A percentile compares a stretch with the other conserved stretches of the same genome.
Evolutionary conservation across 1,140 invertebrate species (phyloP).

Genomic region (Leptinotarsa defecta): DNA sequence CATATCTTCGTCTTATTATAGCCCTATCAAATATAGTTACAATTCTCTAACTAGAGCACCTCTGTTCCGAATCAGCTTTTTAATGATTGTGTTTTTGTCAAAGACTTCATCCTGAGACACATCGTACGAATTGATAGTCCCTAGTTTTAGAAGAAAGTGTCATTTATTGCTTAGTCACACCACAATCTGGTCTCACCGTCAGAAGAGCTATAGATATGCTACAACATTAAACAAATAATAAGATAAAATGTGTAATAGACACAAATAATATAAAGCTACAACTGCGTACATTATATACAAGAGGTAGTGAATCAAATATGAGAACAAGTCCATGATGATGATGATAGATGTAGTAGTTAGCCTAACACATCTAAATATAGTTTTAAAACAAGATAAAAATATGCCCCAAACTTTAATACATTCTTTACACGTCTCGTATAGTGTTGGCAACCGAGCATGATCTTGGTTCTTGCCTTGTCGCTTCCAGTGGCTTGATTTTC

Average conservation of each 20-base stretch:
- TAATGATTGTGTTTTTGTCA: too few species aligned
- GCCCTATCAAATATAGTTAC: too few species aligned
- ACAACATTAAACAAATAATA: constrained; percentile 18
- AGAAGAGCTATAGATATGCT: constrained; percentile 25
- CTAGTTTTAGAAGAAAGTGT: constrained; percentile 34
- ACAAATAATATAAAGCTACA: constrained; percentile 26
- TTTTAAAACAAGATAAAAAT: constrained; percentile 39
- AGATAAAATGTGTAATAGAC: constrained; percentile 5
- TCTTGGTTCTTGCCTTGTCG: too few species aligned
- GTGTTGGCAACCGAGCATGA: constrained; percentile 11
- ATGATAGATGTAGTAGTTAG: constrained; percentile 42
- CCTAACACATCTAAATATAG: constrained; percentile 44
- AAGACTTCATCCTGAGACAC: constrained; percentile 2
- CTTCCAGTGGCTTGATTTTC: too few species aligned
- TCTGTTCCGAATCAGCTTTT: too few species aligned
- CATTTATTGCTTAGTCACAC: constrained; percentile 52
- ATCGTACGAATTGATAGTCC: neutral
- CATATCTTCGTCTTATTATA: too few species aligned
- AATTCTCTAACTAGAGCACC: too few species aligned
- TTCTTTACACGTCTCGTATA: constrained; percentile 5
- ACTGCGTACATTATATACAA: constrained; percentile 30
- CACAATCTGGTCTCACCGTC: constrained; percentile 37
- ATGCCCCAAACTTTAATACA: constrained; percentile 49
- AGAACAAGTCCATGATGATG: constrained; percentile 37
- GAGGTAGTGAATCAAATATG: constrained; percentile 48